phyloP scores from a whole-genome alignment of 2,888 invertebrate genomes.

The Cheilosia vulpina region DNA sequence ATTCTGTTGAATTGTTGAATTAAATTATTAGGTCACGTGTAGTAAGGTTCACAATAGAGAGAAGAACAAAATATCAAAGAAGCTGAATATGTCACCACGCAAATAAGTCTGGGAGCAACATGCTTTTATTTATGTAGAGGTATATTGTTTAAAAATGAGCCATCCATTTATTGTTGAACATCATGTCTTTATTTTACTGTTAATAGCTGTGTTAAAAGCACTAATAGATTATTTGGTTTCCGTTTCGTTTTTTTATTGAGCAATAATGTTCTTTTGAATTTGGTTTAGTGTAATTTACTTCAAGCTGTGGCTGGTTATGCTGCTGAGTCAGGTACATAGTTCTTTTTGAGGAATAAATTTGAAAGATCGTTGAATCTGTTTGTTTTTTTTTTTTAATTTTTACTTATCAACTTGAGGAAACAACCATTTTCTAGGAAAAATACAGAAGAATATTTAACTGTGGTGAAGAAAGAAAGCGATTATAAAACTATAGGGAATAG shows the following conservation, averaged over 20 bases:
- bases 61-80: neutral
- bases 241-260: neutral
- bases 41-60: slow-evolving; percentile 12
- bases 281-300: too few relatives aligned
- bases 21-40: slow-evolving; percentile 46
- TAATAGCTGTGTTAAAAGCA: neutral
- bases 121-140: neutral
- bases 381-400: too few relatives aligned
- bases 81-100: neutral
- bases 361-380: too few relatives aligned
- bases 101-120: neutral
- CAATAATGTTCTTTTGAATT: neutral
- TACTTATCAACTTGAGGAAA: too few relatives aligned
- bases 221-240: neutral
- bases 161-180: neutral
- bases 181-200: neutral
- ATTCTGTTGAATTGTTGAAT: slow-evolving; percentile 22
- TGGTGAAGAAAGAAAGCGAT: too few relatives aligned
- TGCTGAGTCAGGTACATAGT: too few relatives aligned
- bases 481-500: too few relatives aligned
- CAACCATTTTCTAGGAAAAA: too few relatives aligned
- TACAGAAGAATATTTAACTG: too few relatives aligned
- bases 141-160: neutral
- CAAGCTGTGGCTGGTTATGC: too few relatives aligned
- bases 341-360: too few relatives aligned